Conservation (phyloP, 64 coral and sea anemone genomes). For the Cladopsammia gracilis region DNA sequence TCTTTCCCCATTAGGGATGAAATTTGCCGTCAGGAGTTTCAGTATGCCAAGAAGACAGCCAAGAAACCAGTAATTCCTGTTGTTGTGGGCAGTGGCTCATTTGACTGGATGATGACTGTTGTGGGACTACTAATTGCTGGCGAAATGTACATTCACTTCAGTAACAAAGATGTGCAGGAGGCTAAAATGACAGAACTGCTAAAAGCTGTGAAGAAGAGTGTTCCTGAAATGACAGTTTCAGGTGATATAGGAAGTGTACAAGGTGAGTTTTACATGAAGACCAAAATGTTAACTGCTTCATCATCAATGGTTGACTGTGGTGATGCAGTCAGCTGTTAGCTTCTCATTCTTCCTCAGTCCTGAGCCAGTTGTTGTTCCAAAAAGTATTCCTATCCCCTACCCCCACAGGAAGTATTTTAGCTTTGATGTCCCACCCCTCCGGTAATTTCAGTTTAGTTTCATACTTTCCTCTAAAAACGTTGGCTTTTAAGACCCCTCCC, state of each 20-base stretch:
- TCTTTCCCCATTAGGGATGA: slow-evolving; percentile 66
- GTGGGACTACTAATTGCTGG: slow-evolving; percentile 95
- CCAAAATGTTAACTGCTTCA: too few species aligned
- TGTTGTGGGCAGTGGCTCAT: slow-evolving; percentile 84
- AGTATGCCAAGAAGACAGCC: slow-evolving; percentile 92
- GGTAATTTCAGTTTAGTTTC: too few species aligned
- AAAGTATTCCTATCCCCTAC: too few species aligned
- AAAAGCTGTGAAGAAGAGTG: slow-evolving; percentile 80
- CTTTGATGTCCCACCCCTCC: too few species aligned
- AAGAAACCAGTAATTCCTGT: slow-evolving; percentile 93
- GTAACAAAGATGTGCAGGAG: slow-evolving; percentile 71
- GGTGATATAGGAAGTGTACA: background rate
- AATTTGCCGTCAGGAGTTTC: slow-evolving; percentile 92
- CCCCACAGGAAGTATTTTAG: too few species aligned
- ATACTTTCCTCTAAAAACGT: too few species aligned
- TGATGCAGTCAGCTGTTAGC: too few species aligned
- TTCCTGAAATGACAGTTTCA: slow-evolving; percentile 29
- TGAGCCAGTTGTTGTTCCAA: too few species aligned
- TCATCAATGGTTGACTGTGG: too few species aligned
- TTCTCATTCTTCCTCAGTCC: too few species aligned
- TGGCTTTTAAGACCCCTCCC: too few species aligned
- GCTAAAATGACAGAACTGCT: slow-evolving; percentile 85
- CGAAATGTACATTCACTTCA: slow-evolving; percentile 98
- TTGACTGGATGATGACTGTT: slow-evolving; percentile 96
- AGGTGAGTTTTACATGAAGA: slow-evolving; percentile 12